These are phyloP conservation scores for Sebastes taczanowskii DNA, from an alignment of 2,797 vertebrate genomes.

Conservation along the genomic window DNA sequence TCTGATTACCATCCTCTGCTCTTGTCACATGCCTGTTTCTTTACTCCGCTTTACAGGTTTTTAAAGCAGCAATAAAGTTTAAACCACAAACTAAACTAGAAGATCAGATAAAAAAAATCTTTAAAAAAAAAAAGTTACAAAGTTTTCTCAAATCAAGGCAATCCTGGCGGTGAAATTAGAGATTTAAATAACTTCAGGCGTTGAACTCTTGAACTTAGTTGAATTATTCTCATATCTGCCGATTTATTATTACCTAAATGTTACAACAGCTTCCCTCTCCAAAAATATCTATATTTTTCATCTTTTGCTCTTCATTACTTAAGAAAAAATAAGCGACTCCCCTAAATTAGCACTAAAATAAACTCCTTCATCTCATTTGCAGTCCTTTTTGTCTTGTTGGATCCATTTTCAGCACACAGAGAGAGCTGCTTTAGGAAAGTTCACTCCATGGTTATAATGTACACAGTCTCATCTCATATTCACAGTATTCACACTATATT, in stretches of 20 bases:
- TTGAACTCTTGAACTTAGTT: constrained; percentile 32
- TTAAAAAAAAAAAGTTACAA: not conserved
- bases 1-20: constrained; percentile 18
- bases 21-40: constrained; percentile 13
- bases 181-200: constrained; percentile 21
- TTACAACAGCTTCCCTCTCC: not conserved
- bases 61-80: not conserved
- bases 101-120: constrained; percentile 1
- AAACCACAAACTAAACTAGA: constrained; percentile 2
- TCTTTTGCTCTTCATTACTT: not conserved
- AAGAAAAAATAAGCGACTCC: not conserved
- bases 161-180: not conserved
- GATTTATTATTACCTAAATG: constrained; percentile 5
- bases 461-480: not conserved
- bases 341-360: constrained; percentile 2
- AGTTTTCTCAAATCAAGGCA: not conserved
- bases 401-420: not conserved
- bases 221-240: constrained; percentile 18
- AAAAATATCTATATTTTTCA: not conserved
- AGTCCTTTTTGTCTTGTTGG: not conserved
- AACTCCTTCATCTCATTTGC: not conserved
- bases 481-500: not conserved
- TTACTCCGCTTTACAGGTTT: not conserved
- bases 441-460: constrained; percentile 15
- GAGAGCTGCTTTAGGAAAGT: not conserved